Base-by-base conservation (phyloP, 2,888 invertebrate genomes). In the Pollenia amentaria region DNA sequence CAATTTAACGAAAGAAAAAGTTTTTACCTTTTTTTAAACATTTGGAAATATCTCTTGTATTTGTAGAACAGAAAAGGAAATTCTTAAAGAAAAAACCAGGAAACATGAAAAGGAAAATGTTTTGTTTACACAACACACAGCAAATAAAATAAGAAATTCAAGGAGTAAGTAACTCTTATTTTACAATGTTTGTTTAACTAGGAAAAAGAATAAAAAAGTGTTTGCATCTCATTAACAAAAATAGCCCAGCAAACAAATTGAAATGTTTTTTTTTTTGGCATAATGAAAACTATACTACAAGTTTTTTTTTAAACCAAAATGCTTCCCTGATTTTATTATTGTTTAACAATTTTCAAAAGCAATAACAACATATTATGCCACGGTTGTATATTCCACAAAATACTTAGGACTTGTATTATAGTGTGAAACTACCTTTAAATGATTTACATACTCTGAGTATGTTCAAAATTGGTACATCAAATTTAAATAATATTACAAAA, bases 121-220 rank as follows among this genome's bases (percentile, higher is more conserved):
- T 60, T 79, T 80, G 53, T 72, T 72, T 80, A 64, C 70, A 80
- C 53, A 77, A 18, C 62, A 76, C 62, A 40, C n/a, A 53, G 48
- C n/a, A 18, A 29, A 77, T 7, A 48, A 78, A 79, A 21, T 18
- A 60, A 60, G 18, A 57, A 53, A 62, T 70, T 57, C 29, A 1
- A 62, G 62, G 16, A 62, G 21, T 2, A 44, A 60, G 60, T 60
- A 42, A 69, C 77, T 67, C 57, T 78, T 57, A 69, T 60, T 69
- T 70, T 60, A 60, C 12, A 79, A 42, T 70, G 42, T 70, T 76
- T 76, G n/a, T 65, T 64, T 76, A 64, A 44, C 42, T 64, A 51
- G 18, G 40, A 51, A 53, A 18, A 65, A 53, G 42, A 21, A 51
- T 42, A 18, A 65, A 53, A 29, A 21, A 38, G 2, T 38, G 29